A percentile compares a stretch with the other conserved stretches of the same genome.
These are phyloP conservation scores for Anguilla japonica DNA, from an alignment of 2,113 vertebrate genomes.

Conservation along the genomic window DNA sequence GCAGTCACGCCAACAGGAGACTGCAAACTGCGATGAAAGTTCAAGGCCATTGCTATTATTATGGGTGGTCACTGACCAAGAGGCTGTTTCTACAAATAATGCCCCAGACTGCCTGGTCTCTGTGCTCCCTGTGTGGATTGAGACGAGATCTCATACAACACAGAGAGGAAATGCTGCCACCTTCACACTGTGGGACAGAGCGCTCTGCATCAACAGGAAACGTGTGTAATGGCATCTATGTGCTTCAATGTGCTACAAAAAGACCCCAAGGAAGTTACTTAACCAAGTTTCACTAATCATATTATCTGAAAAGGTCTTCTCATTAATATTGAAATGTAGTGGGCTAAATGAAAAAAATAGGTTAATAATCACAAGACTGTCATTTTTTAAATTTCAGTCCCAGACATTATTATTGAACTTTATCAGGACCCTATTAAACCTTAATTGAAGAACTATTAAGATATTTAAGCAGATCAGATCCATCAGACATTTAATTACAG, in stretches of 20 bases:
- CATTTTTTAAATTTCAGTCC: background rate
- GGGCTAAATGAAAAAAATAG: background rate
- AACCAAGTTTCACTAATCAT: background rate
- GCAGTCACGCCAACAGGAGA: background rate
- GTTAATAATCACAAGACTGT: background rate
- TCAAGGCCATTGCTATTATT: background rate
- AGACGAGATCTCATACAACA: background rate
- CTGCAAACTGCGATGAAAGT: background rate
- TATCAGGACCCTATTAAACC: background rate
- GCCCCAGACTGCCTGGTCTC: background rate
- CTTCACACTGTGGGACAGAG: background rate
- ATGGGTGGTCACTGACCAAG: background rate
- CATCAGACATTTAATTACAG: background rate
- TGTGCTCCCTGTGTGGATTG: background rate
- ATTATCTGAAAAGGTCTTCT: background rate
- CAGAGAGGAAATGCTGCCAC: background rate
- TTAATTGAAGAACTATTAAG: background rate
- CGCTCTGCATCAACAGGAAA: background rate
- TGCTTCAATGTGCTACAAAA: background rate
- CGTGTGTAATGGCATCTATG: background rate
- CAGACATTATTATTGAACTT: background rate
- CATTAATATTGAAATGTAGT: background rate
- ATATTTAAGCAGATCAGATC: conserved; percentile 1
- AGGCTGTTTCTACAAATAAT: background rate
- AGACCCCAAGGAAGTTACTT: too few relatives aligned